Conservation (phyloP, 2,888 invertebrate species). For the Eudasyphora cyanicolor region DNA sequence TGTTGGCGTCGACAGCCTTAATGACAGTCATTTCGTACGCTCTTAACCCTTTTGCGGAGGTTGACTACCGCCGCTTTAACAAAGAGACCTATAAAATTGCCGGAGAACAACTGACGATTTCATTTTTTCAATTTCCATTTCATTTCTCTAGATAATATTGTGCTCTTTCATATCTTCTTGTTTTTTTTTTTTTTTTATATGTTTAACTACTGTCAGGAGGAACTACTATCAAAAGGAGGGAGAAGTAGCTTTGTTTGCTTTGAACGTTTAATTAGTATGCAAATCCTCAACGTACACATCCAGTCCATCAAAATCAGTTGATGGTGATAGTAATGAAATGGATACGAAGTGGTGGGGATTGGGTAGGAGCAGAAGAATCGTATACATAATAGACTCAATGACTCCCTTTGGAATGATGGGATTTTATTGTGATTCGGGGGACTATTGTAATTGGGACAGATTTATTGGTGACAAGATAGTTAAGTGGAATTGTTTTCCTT, state of each 20-base stretch:
- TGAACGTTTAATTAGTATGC: conserved; percentile 62
- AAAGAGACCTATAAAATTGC: conserved; percentile 26
- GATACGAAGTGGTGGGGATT: too few relatives aligned
- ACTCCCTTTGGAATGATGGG: neutral
- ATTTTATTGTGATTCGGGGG: neutral
- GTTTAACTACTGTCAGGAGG: conserved; percentile 4
- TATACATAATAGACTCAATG: neutral
- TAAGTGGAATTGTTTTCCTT: too few relatives aligned
- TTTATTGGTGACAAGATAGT: too few relatives aligned
- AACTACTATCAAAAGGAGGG: neutral
- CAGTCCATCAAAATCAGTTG: conserved; percentile 55
- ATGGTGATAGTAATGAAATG: conserved; percentile 35
- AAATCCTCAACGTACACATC: conserved; percentile 61
- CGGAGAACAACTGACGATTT: conserved; percentile 45
- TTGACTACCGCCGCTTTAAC: conserved; percentile 4
- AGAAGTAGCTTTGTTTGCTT: conserved; percentile 36
- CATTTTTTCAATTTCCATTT: conserved; percentile 56
- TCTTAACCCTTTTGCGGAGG: conserved; percentile 51
- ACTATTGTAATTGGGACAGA: too few relatives aligned
- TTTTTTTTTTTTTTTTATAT: conserved; percentile 1
- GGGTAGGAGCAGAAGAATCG: neutral
- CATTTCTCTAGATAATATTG: conserved; percentile 34
- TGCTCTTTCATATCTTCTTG: neutral
- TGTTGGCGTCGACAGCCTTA: neutral
- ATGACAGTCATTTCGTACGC: neutral